phyloP scores from a whole-genome alignment of 2,113 vertebrate species.

The Cryptomyrus ogoouensis region DNA sequence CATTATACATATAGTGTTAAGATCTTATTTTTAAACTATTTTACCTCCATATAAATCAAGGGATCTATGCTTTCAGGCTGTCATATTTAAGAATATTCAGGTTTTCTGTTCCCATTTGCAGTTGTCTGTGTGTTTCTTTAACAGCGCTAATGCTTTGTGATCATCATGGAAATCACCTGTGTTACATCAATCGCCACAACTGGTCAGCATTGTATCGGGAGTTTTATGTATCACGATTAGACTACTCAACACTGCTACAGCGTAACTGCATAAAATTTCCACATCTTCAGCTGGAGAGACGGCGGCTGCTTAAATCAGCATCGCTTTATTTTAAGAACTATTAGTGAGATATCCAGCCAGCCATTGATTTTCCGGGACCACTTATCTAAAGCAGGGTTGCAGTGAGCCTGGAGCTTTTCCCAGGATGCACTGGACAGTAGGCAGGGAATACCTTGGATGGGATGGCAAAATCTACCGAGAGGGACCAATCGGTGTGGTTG shows the following conservation, averaged over 20 bases:
- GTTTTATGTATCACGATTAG: background rate
- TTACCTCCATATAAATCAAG: background rate
- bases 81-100: background rate
- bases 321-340: background rate
- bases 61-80: background rate
- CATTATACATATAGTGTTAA: background rate
- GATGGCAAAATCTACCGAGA: background rate
- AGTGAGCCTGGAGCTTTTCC: background rate
- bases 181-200: background rate
- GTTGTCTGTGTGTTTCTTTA: background rate
- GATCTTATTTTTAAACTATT: background rate
- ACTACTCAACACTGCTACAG: background rate
- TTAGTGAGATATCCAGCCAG: background rate
- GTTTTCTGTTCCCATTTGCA: background rate
- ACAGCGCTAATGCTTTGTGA: background rate
- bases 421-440: background rate
- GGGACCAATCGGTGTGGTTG: background rate
- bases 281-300: background rate
- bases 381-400: background rate
- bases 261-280: background rate
- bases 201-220: background rate
- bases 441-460: background rate
- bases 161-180: background rate
- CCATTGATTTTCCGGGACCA: background rate
- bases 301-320: background rate